Evolutionary conservation across 2,888 invertebrate species (phyloP), one percentile per base, ranked within the genome.

Genomic region (Leptopilina drosophilae): DNA sequence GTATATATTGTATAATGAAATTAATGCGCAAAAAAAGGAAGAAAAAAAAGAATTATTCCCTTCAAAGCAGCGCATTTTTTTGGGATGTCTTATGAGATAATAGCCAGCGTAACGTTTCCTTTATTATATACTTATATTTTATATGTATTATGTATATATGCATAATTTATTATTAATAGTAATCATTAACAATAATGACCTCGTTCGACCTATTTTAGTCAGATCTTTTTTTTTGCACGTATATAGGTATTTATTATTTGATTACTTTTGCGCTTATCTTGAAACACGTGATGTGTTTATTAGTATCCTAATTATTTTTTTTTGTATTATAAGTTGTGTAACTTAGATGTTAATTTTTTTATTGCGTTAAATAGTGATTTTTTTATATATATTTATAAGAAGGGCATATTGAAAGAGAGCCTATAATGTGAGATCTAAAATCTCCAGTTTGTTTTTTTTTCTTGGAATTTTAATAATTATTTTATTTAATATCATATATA

Each of bases 261-360:
- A 87, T 87, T 86, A 86, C 78, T 82, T 84, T 83, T 84, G 83
- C 84, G 82, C 83, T 81, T 85, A 82, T 73, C 53, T 56, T 56
- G 56, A 69, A 84, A 83, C 82, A 83, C 78, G 64, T 84, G 81
- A 81, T 80, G 81, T 83, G 77, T 78, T 80, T 76, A 49, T 49
- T 83, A 62, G 64, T 33, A 33, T 77, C 15, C 77, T 81, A 79
- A 69, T 77, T 42, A 42, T 42, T 42, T 82, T 62, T 76, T 76
- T 81, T 81, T 77, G 20, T 20, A 80, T 81, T 80, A 49, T 11
- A 69, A 81, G n/a, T 73, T 56, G 53, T 53, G n/a, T 69, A 69
- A 12, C 69, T 53, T 56, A 56, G 26, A 26, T 33, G n/a, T 33
- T 73, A 73, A 53, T 56, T 33, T 26, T 69, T 53, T 20, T 26